These are phyloP conservation scores for Lucilia cuprina DNA, from an alignment of 1,140 invertebrate genomes.

Conservation along the genomic window DNA sequence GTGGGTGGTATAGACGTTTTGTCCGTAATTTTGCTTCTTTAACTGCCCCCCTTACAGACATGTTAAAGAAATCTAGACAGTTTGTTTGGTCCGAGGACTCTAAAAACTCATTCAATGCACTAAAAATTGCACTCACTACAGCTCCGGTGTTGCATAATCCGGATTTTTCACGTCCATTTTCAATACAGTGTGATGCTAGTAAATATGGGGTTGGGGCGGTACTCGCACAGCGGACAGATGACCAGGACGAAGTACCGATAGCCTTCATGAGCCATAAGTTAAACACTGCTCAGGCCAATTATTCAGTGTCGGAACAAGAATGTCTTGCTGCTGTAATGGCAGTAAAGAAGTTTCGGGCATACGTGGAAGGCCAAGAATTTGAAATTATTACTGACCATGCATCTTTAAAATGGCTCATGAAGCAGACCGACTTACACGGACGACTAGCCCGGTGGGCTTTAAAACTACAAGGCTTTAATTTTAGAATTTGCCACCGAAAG, in stretches of 20 bases:
- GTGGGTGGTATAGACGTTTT: slow-evolving; percentile 8
- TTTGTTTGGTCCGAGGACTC: slow-evolving; percentile 11
- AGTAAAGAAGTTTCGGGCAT: slow-evolving; percentile 18
- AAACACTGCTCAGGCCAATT: not conserved
- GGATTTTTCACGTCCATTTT: not conserved
- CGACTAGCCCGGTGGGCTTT: no score
- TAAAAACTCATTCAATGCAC: not conserved
- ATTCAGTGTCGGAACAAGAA: not conserved
- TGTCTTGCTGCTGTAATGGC: not conserved
- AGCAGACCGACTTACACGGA: no score
- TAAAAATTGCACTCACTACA: not conserved
- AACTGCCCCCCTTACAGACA: not conserved
- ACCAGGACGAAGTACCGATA: not conserved
- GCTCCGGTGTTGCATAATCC: not conserved
- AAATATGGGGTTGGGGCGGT: not conserved
- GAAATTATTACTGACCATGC: no score
- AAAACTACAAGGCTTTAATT: no score
- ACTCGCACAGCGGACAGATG: not conserved
- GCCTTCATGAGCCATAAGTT: not conserved
- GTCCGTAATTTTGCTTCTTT: not conserved
- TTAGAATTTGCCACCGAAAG: no score
- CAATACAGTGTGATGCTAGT: not conserved
- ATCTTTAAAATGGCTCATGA: no score
- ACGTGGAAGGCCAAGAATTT: not conserved
- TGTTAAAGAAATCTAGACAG: slow-evolving; percentile 1